These are phyloP conservation scores for Dexiosoma caninum DNA, from an alignment of 2,888 invertebrate genomes.

Conservation along the genomic window DNA sequence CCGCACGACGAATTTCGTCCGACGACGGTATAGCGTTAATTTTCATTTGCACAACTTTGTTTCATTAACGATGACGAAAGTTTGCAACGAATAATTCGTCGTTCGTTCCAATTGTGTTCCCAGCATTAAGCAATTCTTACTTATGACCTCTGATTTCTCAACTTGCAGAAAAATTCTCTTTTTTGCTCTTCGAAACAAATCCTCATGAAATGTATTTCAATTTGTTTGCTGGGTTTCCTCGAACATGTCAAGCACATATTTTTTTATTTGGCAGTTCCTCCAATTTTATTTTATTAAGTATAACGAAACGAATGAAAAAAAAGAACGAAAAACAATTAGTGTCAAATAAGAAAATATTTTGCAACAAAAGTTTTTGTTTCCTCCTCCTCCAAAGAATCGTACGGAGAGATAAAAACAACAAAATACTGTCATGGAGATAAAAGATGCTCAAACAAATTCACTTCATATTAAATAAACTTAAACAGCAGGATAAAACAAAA, in stretches of 20 bases:
- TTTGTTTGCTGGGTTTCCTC: not conserved
- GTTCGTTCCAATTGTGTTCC: too few species aligned
- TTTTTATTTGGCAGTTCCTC: conserved; percentile 1
- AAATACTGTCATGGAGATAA: not conserved
- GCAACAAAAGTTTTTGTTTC: conserved; percentile 7
- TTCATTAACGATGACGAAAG: too few species aligned
- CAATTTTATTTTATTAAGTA: not conserved
- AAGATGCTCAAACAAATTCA: conserved; percentile 1
- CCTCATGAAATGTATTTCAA: too few species aligned
- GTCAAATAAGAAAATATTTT: conserved; percentile 55
- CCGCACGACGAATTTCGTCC: too few species aligned
- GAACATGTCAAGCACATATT: not conserved
- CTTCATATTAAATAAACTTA: conserved; percentile 29
- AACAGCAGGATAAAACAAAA: conserved; percentile 6
- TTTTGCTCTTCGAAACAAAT: too few species aligned
- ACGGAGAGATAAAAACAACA: not conserved
- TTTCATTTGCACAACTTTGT: too few species aligned
- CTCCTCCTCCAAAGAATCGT: too few species aligned
- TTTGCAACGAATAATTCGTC: too few species aligned
- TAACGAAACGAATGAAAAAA: not conserved
- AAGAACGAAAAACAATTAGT: conserved; percentile 46
- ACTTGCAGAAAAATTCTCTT: too few species aligned
- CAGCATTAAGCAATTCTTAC: too few species aligned
- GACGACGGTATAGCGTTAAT: too few species aligned
- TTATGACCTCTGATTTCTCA: too few species aligned